These are phyloP conservation scores for Stigmatopora argus DNA, from an alignment of 2,113 vertebrate genomes.

Conservation along the genomic window DNA sequence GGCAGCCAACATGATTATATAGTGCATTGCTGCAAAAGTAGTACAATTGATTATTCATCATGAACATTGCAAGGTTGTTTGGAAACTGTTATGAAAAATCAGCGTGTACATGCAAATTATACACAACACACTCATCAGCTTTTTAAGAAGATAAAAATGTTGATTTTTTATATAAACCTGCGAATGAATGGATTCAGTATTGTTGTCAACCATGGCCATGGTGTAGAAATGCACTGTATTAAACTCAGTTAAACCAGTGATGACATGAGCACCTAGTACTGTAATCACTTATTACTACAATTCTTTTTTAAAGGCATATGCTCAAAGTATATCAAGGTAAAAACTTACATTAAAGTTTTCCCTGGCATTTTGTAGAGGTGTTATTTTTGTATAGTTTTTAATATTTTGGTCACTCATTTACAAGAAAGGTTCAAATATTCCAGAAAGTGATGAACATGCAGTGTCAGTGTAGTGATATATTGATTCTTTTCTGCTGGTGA, in stretches of 20 bases:
- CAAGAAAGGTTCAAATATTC: background rate
- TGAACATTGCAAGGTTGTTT: constrained; percentile 10
- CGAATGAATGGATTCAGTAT: background rate
- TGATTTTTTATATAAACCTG: background rate
- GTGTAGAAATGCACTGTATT: background rate
- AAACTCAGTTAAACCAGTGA: background rate
- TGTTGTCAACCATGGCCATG: background rate
- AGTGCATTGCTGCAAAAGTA: constrained; percentile 17
- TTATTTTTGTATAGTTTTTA: background rate
- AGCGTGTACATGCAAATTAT: background rate
- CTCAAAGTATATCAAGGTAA: no score
- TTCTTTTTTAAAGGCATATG: no score
- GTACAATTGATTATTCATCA: constrained; percentile 13
- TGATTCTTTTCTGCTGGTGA: background rate
- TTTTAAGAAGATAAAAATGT: background rate
- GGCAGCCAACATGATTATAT: constrained; percentile 27
- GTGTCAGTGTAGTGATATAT: background rate
- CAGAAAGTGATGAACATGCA: background rate
- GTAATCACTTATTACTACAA: no score
- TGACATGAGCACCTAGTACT: no score
- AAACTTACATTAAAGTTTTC: background rate
- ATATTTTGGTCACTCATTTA: background rate
- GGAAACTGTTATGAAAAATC: constrained; percentile 7
- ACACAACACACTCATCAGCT: background rate
- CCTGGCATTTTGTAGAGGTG: background rate